Percentiles rank a stretch among this genome's conserved stretches.
These are phyloP conservation scores for Horisme vitalbata DNA, from an alignment of 2,888 invertebrate genomes.

Conservation along the genomic window DNA sequence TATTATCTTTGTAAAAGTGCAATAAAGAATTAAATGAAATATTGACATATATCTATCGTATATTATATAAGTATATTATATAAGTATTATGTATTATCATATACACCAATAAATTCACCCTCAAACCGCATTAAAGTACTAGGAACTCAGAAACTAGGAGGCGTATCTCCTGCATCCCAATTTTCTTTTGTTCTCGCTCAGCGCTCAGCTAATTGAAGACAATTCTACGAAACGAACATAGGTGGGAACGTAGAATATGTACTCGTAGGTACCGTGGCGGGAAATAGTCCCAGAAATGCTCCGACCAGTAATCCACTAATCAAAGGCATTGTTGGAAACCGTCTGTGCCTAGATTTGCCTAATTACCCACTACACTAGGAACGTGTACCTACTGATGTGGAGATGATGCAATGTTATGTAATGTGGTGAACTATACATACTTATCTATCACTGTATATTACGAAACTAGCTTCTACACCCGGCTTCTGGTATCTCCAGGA, in stretches of 20 bases:
- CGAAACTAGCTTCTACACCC: no score
- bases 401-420: neutral
- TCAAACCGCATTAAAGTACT: neutral
- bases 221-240: neutral
- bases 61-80: no score
- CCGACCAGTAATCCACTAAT: constrained; percentile 55
- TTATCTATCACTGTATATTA: no score
- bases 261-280: no score
- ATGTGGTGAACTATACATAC: no score
- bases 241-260: constrained; percentile 19
- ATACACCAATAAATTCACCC: no score
- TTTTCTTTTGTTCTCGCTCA: constrained; percentile 12
- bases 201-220: constrained; percentile 17
- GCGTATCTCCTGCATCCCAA: neutral
- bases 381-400: constrained; percentile 28
- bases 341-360: constrained; percentile 56
- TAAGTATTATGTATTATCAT: no score
- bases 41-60: no score
- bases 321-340: constrained; percentile 55
- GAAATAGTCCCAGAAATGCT: constrained; percentile 34
- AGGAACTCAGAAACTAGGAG: neutral
- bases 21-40: no score
- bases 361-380: constrained; percentile 51
- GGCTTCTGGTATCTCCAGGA: no score
- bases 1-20: no score